These are phyloP conservation scores for Syrmaticus mikado DNA, from an alignment of 2,113 vertebrate species.

Conservation along the genomic window DNA sequence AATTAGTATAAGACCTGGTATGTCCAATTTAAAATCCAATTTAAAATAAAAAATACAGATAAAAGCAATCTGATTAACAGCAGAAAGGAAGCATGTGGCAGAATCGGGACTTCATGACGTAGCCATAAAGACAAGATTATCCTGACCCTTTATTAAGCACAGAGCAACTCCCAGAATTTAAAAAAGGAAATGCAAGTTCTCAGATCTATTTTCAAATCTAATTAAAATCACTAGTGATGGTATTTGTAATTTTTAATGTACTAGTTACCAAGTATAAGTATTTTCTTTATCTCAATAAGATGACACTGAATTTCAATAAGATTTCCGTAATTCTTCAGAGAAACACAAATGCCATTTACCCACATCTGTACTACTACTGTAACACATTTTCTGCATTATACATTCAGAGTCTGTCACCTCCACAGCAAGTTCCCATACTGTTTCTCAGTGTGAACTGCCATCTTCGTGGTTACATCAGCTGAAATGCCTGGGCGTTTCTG, in stretches of 20 bases:
- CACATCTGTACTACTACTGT: neutral
- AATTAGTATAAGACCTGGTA: neutral
- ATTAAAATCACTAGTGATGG: neutral
- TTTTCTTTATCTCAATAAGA: neutral
- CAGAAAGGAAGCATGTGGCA: neutral
- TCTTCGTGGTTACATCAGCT: neutral
- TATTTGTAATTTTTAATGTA: neutral
- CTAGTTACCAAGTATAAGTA: neutral
- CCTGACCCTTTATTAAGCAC: neutral
- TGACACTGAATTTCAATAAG: neutral
- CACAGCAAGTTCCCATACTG: neutral
- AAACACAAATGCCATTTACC: neutral
- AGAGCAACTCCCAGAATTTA: neutral
- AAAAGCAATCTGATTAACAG: slow-evolving; percentile 4
- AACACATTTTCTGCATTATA: neutral
- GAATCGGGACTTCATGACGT: neutral
- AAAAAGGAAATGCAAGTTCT: neutral
- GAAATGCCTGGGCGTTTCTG: neutral
- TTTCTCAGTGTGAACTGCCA: neutral
- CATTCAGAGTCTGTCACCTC: neutral
- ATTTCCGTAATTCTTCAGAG: neutral
- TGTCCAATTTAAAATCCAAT: neutral
- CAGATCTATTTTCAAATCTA: neutral
- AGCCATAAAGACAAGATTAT: slow-evolving; percentile 2
- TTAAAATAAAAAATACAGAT: neutral